Evolutionary conservation across 2,888 invertebrate species (phyloP), one percentile per base, ranked within the genome.

Genomic region (Axea sp.): DNA sequence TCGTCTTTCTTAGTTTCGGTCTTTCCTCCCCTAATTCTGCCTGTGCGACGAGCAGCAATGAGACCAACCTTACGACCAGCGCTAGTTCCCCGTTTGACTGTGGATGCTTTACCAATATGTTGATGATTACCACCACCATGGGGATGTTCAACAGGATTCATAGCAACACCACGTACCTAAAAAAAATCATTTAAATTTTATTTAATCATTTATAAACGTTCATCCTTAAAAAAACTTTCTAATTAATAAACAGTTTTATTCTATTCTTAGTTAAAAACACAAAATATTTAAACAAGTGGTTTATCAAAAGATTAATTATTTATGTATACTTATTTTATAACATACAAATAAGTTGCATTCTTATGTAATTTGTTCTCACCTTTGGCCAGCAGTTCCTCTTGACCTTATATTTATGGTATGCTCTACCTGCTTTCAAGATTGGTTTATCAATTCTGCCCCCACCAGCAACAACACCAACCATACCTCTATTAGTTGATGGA

Each of bases 111-210:
- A 94, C 99, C 99, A 91, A 99, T 99, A 89, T 99, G 99, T 92
- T 99, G 99, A 92, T 99, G 99, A 92, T 99, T 99, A 98, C 99
- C 99, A 96, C 99, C 99, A 92, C 99, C 99, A 86, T 99, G 99
- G 87, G 99, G 99, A 99, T 99, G 99, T 90, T 99, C 99, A 82
- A 99, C 99, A 64, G 99, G 99, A 91, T 99, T 99, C 99, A 99
- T 99, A 90, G 98, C 97, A 88, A 99, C 99, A 97, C 99, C 99
- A 91, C 99, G 94, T 78, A 89, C 89, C 85, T 87, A 12, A 24
- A 30, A 55, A 28, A n/a, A n/a, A n/a, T n/a, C n/a, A n/a, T n/a
- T n/a, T n/a, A n/a, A n/a, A n/a, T n/a, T n/a, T n/a, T n/a, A n/a
- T n/a, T n/a, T n/a, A n/a, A n/a, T n/a, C n/a, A n/a, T n/a, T n/a